Base-by-base conservation (phyloP, 2,113 vertebrate genomes). In the Sylvia atricapilla region DNA sequence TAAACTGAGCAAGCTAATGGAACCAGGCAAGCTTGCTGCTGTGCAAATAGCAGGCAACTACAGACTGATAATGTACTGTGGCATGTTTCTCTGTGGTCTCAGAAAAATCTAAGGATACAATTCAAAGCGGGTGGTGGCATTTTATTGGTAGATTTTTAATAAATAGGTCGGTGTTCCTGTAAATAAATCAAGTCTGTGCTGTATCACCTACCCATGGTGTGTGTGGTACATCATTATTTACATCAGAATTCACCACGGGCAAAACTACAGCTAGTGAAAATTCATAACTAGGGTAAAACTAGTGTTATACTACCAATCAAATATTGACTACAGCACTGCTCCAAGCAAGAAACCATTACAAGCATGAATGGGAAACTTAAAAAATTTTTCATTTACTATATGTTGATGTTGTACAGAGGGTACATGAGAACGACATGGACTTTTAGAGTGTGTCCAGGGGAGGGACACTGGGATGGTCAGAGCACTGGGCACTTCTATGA, bases 1-100 rank as follows among this genome's bases (percentile, higher is more conserved):
- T 76, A 84, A 91, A 84, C 41, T 91, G 67, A 88, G 31, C 44
- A 63, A 89, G 39, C 35, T 95, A 88, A 82, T 91, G 87, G 74
- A 84, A 73, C 73, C 25, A 27, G 62, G 62, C 25, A 67, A 68
- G 43, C 49, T 83, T 70, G 60, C 67, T 81, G 37, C 63, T n/a
- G 80, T 67, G 92, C 31, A 46, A 33, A 23, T 67, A 93, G 53
- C 64, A 75, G 46, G 37, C 0, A 1, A 67, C 41, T 89, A 30
- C 50, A 62, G 56, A 18, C 46, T 94, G 49, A 70, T 60, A 72
- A 85, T 49, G 21, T 67, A 16, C 49, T 37, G 17, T 33, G 53
- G 23, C 39, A 35, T 18, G 47, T 7, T 63, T 55, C n/a, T 79
- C 14, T 23, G 31, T 67, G 52, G 31, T 43, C 33, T 83, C 41